Percentiles rank a stretch among this genome's conserved stretches.
These are phyloP conservation scores for Pyrocephalus nanus DNA, from an alignment of 2,797 vertebrate species.

Conservation along the genomic window DNA sequence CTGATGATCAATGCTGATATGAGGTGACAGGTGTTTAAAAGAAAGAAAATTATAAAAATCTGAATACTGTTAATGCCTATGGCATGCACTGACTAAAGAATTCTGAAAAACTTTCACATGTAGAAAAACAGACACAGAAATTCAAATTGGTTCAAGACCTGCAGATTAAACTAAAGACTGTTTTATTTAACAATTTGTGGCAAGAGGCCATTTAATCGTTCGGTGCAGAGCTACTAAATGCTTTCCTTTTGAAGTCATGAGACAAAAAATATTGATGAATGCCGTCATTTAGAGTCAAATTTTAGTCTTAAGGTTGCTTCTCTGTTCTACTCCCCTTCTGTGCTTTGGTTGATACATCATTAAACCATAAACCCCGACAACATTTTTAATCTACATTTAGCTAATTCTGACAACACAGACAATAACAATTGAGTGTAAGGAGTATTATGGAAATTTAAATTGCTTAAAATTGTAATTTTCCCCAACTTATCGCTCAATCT, in stretches of 20 bases:
- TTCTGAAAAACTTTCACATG: background rate
- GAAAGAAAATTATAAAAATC: background rate
- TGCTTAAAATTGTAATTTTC: background rate
- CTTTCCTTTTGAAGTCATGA: background rate
- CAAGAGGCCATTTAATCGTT: background rate
- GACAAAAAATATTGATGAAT: background rate
- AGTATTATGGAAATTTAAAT: background rate
- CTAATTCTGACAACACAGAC: background rate
- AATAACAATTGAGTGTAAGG: background rate
- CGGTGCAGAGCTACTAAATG: background rate
- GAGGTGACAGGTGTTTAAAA: background rate
- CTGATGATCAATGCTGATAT: background rate
- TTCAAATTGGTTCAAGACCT: background rate
- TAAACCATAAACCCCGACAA: background rate
- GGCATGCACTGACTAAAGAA: background rate
- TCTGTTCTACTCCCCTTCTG: background rate
- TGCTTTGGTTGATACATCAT: background rate
- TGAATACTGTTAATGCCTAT: background rate
- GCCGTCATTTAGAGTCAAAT: background rate
- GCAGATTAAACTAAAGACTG: background rate
- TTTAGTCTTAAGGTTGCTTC: background rate
- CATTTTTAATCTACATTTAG: background rate
- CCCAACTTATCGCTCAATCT: background rate
- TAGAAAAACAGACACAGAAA: background rate
- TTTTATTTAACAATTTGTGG: background rate